Evolutionary conservation across 2,113 vertebrate species (phyloP).

Genomic region (Taxidea taxus): DNA sequence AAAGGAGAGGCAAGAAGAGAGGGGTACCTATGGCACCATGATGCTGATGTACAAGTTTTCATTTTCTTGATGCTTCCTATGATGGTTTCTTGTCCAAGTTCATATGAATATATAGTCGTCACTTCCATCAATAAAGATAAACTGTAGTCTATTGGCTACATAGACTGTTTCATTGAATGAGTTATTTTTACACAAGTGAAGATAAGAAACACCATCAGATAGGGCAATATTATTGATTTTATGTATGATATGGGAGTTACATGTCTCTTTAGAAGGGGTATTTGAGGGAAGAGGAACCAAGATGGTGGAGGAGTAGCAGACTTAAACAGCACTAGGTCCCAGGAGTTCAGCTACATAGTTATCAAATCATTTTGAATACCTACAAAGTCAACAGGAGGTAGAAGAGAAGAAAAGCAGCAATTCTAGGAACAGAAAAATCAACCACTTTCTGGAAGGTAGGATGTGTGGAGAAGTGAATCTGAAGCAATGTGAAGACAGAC

Average conservation of each 20-base stretch:
- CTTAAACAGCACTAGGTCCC: no score
- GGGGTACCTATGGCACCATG: background rate
- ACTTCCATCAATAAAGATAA: background rate
- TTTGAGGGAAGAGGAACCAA: background rate
- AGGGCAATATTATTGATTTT: background rate
- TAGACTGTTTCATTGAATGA: background rate
- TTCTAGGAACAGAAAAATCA: no score
- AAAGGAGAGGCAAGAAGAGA: background rate
- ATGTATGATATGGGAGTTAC: background rate
- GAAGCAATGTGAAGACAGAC: no score
- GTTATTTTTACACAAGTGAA: background rate
- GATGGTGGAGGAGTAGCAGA: no score
- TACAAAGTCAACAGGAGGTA: no score
- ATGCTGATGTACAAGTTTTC: background rate
- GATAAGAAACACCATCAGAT: constrained; percentile 60
- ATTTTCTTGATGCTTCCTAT: background rate
- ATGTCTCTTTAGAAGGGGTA: background rate
- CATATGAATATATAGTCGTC: background rate
- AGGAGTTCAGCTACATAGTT: no score
- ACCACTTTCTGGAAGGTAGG: no score
- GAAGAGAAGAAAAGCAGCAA: no score
- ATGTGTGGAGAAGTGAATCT: no score
- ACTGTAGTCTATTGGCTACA: background rate
- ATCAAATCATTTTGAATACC: no score
- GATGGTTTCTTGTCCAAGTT: background rate